Conservation (phyloP, 2,113 vertebrate species). For the Psettodes erumei region DNA sequence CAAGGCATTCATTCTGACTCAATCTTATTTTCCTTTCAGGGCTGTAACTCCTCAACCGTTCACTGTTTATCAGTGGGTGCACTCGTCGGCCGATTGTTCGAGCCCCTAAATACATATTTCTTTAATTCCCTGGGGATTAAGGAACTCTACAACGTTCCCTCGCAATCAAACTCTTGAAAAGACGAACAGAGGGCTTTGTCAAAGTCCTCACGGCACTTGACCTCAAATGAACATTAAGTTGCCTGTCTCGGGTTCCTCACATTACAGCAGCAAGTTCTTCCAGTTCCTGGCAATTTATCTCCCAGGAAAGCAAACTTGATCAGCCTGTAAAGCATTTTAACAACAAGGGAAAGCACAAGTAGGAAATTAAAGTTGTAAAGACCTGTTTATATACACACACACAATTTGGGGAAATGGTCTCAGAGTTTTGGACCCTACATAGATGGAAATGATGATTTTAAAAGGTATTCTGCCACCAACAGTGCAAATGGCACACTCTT, state of each 20-base stretch:
- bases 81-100: constrained; percentile 63
- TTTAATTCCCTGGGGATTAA: constrained; percentile 77
- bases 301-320: constrained; percentile 34
- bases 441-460: background rate
- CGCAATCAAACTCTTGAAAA: constrained; percentile 63
- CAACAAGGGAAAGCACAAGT: background rate
- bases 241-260: constrained; percentile 51
- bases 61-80: constrained; percentile 70
- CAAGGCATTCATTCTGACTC: constrained; percentile 54
- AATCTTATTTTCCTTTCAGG: constrained; percentile 70
- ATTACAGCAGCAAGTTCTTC: constrained; percentile 46
- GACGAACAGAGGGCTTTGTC: constrained; percentile 63
- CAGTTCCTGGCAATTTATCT: constrained; percentile 51
- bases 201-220: constrained; percentile 56
- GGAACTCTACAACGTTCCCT: constrained; percentile 61
- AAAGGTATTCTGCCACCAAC: background rate
- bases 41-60: constrained; percentile 67
- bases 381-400: background rate
- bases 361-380: background rate
- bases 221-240: constrained; percentile 65
- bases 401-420: too few species aligned
- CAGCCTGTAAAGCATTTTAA: background rate
- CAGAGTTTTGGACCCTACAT: too few species aligned
- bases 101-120: constrained; percentile 68
- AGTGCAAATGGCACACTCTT: constrained; percentile 14